phyloP scores from a whole-genome alignment of 1,140 invertebrate species.

The Spodoptera litura region DNA sequence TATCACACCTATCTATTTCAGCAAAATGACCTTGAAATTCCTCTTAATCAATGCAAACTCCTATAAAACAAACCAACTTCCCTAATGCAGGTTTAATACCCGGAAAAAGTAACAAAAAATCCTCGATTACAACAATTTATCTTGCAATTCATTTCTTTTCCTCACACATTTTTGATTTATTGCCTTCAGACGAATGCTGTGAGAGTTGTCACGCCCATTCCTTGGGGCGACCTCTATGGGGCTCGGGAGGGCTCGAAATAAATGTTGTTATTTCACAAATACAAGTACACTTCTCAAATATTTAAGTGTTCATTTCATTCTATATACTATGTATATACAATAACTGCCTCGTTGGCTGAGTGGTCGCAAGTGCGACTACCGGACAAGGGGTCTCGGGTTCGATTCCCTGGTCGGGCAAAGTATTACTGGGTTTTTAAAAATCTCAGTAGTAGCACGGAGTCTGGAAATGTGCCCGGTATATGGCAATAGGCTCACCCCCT shows the following conservation, averaged over 20 bases:
- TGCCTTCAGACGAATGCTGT: neutral
- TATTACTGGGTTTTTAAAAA: no score
- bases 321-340: no score
- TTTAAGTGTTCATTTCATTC: constrained; percentile 35
- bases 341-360: no score
- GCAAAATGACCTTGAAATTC: no score
- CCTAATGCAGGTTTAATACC: constrained; percentile 17
- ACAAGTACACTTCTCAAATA: constrained; percentile 35
- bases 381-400: no score
- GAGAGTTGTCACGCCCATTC: constrained; percentile 38
- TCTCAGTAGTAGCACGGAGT: no score
- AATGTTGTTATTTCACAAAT: constrained; percentile 35
- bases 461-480: no score
- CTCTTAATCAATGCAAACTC: neutral
- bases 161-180: constrained; percentile 44
- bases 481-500: no score
- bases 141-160: constrained; percentile 19
- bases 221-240: constrained; percentile 12
- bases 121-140: constrained; percentile 14
- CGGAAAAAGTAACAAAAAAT: neutral
- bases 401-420: no score
- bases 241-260: constrained; percentile 38
- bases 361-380: no score
- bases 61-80: neutral
- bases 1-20: no score